Percentiles rank a stretch among this genome's conserved stretches.
phyloP scores from a whole-genome alignment of 2,888 invertebrate species.

The Nasonovia ribisnigri region DNA sequence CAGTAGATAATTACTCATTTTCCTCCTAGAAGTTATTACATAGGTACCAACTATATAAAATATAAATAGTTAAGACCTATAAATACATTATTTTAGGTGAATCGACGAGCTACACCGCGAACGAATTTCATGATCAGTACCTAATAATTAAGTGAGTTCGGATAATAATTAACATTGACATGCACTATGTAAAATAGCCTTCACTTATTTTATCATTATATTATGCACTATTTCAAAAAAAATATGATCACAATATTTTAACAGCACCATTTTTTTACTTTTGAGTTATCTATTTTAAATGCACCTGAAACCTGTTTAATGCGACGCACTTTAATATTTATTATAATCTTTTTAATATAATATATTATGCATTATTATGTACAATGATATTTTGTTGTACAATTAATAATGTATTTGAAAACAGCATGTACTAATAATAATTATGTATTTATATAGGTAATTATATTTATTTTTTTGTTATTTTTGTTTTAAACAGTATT shows the following conservation, averaged over 20 bases:
- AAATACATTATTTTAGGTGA: constrained; percentile 52
- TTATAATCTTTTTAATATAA: too few relatives aligned
- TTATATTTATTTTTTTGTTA: background rate
- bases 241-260: background rate
- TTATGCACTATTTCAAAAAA: constrained; percentile 4
- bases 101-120: constrained; percentile 11
- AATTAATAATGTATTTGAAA: background rate
- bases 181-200: constrained; percentile 11
- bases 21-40: background rate
- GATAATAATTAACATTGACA: background rate
- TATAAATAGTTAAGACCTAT: background rate
- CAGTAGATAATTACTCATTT: background rate
- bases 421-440: background rate
- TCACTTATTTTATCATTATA: background rate
- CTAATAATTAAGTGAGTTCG: constrained; percentile 36
- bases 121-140: constrained; percentile 2
- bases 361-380: too few relatives aligned
- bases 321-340: too few relatives aligned
- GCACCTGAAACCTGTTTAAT: too few relatives aligned
- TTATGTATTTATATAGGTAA: background rate
- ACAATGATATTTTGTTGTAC: too few relatives aligned
- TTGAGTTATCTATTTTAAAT: background rate
- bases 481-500: background rate
- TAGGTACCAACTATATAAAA: background rate
- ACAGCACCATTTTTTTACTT: background rate